A percentile compares a stretch with the other conserved stretches of the same genome.
These are phyloP conservation scores for Acleris literana DNA, from an alignment of 2,888 invertebrate genomes.

Conservation along the genomic window DNA sequence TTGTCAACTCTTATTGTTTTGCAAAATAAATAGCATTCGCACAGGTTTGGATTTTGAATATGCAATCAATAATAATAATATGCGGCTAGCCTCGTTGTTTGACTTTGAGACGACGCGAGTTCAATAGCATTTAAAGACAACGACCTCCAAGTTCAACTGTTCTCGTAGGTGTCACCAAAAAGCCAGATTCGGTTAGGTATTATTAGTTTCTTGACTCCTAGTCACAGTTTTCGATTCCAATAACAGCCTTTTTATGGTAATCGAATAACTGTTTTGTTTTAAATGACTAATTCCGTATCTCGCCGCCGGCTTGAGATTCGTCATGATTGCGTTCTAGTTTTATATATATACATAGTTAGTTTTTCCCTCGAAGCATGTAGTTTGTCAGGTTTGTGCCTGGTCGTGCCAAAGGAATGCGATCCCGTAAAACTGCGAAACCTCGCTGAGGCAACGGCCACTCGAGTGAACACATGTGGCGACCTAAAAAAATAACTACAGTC, in stretches of 20 bases:
- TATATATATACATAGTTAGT: constrained; percentile 2
- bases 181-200: constrained; percentile 18
- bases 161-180: constrained; percentile 31
- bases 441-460: constrained; percentile 15
- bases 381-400: constrained; percentile 12
- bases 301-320: constrained; percentile 16
- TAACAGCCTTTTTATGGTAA: constrained; percentile 33
- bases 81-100: constrained; percentile 29
- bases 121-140: constrained; percentile 36
- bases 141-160: constrained; percentile 34
- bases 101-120: constrained; percentile 34
- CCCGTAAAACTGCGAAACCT: constrained; percentile 14
- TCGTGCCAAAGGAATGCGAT: constrained; percentile 18
- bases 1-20: not conserved
- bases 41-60: constrained; percentile 18
- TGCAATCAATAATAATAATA: constrained; percentile 30
- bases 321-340: constrained; percentile 27
- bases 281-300: constrained; percentile 18
- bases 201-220: constrained; percentile 34
- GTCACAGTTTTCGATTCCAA: constrained; percentile 23
- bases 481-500: constrained; percentile 18
- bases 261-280: constrained; percentile 23
- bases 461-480: constrained; percentile 5
- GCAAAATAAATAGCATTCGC: constrained; percentile 20
- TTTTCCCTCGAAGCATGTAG: constrained; percentile 8